Percentiles rank a stretch among this genome's conserved stretches.
These are phyloP conservation scores for Morbakka virulenta DNA, from an alignment of 30 jellyfish, hydroid and myxozoan species.

Conservation along the genomic window DNA sequence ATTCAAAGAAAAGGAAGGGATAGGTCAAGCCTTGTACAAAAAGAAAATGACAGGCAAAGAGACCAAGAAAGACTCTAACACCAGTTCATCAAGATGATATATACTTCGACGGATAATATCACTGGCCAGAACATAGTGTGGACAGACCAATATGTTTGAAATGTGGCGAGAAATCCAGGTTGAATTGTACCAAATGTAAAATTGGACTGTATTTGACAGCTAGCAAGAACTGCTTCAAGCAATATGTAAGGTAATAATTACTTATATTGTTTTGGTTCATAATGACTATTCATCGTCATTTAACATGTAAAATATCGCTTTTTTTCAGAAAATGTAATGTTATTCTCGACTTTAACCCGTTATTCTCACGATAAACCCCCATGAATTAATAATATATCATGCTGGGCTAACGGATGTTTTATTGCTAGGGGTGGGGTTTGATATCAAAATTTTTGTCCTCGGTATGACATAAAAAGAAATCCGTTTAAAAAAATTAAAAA, in stretches of 20 bases:
- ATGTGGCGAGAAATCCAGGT: constrained; percentile 33
- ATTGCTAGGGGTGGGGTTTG: too few species aligned
- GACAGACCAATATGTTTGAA: constrained; percentile 42
- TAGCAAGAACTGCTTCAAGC: constrained; percentile 7
- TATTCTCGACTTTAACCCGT: too few species aligned
- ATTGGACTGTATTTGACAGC: constrained; percentile 42
- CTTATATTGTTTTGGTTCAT: too few species aligned
- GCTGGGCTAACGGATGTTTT: too few species aligned
- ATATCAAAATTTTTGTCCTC: too few species aligned
- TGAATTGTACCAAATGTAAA: constrained; percentile 31
- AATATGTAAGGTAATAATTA: constrained; percentile 3
- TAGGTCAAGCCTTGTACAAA: constrained; percentile 11
- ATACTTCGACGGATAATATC: constrained; percentile 2
- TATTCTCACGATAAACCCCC: too few species aligned
- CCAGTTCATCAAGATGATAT: constrained; percentile 15
- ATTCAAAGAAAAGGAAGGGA: constrained; percentile 20
- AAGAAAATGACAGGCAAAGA: neutral
- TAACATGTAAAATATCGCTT: too few species aligned
- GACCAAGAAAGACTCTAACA: constrained; percentile 18
- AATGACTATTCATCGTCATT: too few species aligned
- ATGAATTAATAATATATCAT: too few species aligned
- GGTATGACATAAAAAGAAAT: too few species aligned
- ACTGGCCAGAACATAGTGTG: constrained; percentile 47
- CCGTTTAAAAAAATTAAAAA: too few species aligned
- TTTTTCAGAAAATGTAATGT: too few species aligned